phyloP scores from a whole-genome alignment of 2,113 vertebrate species.

The Solenodon paradoxus region DNA sequence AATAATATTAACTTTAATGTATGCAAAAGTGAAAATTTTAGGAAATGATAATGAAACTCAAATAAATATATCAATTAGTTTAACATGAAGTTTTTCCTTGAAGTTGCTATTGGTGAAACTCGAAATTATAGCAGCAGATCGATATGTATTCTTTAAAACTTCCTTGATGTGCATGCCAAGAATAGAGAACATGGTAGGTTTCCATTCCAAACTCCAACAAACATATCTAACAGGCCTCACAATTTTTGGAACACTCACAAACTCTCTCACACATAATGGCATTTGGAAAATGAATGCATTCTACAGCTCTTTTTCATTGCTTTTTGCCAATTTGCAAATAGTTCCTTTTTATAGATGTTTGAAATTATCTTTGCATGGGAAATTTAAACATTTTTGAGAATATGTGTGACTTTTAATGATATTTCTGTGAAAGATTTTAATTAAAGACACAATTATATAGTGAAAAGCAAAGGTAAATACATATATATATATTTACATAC shows the following conservation, averaged over 20 bases:
- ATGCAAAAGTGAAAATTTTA: background rate
- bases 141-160: background rate
- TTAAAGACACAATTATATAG: background rate
- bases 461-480: background rate
- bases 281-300: background rate
- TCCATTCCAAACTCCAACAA: background rate
- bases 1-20: background rate
- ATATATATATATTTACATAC: background rate
- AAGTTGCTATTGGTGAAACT: background rate
- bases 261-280: background rate
- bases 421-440: conserved; percentile 1
- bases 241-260: background rate
- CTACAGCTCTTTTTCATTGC: background rate
- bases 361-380: background rate
- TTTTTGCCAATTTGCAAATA: conserved; percentile 13
- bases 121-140: background rate
- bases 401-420: background rate
- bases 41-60: background rate
- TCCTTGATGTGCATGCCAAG: background rate
- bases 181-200: background rate
- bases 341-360: background rate
- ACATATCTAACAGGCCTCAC: background rate
- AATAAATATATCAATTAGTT: background rate
- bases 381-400: background rate
- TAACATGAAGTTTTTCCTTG: background rate